These are phyloP conservation scores for Empidonax alnorum DNA, from an alignment of 2,113 vertebrate species.

Conservation along the genomic window DNA sequence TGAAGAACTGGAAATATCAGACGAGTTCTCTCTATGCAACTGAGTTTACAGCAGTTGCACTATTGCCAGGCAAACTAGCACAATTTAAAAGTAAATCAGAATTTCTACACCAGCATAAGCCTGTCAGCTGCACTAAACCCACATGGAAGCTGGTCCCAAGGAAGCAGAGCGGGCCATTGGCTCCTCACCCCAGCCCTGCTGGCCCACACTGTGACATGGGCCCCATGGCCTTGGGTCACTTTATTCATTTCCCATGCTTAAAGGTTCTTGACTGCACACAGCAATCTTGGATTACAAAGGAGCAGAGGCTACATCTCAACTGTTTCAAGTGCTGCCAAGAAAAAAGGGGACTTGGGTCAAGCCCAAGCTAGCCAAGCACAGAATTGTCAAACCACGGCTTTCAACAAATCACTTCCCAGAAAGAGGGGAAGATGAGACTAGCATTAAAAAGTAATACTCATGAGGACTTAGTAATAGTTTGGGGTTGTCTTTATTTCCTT, in stretches of 20 bases:
- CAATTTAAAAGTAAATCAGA: neutral
- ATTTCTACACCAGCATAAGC: neutral
- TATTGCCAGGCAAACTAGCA: neutral
- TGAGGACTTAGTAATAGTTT: neutral
- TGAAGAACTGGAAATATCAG: constrained; percentile 34
- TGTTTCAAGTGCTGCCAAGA: constrained; percentile 56
- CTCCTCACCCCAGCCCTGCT: neutral
- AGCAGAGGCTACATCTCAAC: neutral
- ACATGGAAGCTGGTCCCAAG: neutral
- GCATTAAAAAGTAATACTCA: constrained; percentile 4
- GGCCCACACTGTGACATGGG: rapidly evolving
- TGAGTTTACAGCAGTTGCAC: neutral
- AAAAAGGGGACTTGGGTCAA: constrained; percentile 29
- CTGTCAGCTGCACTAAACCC: neutral
- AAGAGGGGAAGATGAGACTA: constrained; percentile 25
- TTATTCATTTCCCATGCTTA: neutral
- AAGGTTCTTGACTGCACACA: neutral
- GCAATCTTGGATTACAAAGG: constrained; percentile 31
- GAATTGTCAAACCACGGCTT: constrained; percentile 34
- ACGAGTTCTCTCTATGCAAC: neutral
- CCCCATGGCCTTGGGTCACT: neutral
- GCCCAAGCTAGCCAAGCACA: constrained; percentile 30
- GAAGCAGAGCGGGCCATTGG: neutral
- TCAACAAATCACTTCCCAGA: constrained; percentile 52
- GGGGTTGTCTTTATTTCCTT: constrained; percentile 8